These are phyloP conservation scores for Vireo altiloquus DNA, from an alignment of 2,113 vertebrate species.

Conservation along the genomic window DNA sequence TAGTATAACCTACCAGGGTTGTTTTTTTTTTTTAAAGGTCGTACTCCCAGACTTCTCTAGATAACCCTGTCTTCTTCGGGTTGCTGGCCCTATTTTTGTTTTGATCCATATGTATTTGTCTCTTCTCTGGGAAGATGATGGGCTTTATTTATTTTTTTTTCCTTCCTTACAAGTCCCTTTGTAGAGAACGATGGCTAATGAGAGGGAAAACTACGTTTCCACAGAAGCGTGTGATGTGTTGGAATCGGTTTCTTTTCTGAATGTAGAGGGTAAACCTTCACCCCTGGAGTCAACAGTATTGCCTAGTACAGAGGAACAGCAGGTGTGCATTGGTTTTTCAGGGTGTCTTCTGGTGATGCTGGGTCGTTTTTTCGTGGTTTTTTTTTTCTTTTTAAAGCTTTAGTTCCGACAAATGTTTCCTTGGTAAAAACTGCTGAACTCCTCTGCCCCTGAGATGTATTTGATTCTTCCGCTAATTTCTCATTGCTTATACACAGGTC, in stretches of 20 bases:
- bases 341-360: neutral
- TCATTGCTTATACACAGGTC: neutral
- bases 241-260: neutral
- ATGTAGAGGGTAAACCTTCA: neutral
- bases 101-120: rapidly evolving
- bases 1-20: rapidly evolving
- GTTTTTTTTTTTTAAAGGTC: rapidly evolving
- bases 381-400: neutral
- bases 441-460: rapidly evolving
- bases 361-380: neutral
- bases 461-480: neutral
- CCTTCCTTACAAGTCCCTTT: neutral
- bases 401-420: neutral
- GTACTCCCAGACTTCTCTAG: rapidly evolving
- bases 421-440: neutral
- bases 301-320: neutral
- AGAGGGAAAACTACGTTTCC: neutral
- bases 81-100: rapidly evolving
- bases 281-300: conserved; percentile 1
- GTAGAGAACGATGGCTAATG: neutral
- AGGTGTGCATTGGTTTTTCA: conserved; percentile 9
- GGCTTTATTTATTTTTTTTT: rapidly evolving
- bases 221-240: neutral
- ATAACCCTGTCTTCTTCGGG: rapidly evolving
- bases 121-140: neutral